Evolutionary conservation across 2,888 invertebrate genomes (phyloP), one percentile per base, ranked within the genome.

Genomic region (Drosophila paracracens): DNA sequence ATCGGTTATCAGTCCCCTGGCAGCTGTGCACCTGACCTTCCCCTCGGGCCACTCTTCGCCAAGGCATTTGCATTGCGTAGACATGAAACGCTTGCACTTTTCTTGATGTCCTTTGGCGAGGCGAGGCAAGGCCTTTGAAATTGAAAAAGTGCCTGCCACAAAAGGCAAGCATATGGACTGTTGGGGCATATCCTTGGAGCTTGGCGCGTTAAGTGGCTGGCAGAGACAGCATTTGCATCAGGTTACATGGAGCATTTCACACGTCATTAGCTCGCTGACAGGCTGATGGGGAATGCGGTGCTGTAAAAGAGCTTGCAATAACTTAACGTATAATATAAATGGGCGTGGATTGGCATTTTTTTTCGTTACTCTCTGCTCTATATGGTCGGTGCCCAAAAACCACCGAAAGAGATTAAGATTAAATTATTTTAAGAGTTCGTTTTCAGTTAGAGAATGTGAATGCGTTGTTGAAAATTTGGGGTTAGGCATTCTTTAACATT

Each of bases 1-100:
- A 25, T 25, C 46, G 2, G 46, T 16, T 18, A 48, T 46, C 33
- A 43, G 50, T 52, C 10, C 36, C 53, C 46, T 27, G 2, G 16
- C 40, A 35, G 21, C 53, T 31, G 48, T 58, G 53, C 77, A 84
- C 70, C 85, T 81, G 83, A 59, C 52, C 48, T 29, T 53, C 61
- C 68, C 54, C 58, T 29, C 29, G 27, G n/a, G 18, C 51, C 29
- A 1, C 4, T 25, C 8, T 25, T 46, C 4, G 16, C 8, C 25
- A 25, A 25, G 46, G 46, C 50, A 50, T 27, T 27, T 50, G 27
- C 50, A 50, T 46, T 46, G 50, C 25, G 50, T 50, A 10, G 50
- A 46, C 73, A 71, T 73, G 80, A 72, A 82, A 68, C 76, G 83
- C 86, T 79, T 85, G 83, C 86, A 85, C 84, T 85, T 86, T 85